phyloP scores from a whole-genome alignment of 2,888 invertebrate genomes.

The Hanleya hanleyi region DNA sequence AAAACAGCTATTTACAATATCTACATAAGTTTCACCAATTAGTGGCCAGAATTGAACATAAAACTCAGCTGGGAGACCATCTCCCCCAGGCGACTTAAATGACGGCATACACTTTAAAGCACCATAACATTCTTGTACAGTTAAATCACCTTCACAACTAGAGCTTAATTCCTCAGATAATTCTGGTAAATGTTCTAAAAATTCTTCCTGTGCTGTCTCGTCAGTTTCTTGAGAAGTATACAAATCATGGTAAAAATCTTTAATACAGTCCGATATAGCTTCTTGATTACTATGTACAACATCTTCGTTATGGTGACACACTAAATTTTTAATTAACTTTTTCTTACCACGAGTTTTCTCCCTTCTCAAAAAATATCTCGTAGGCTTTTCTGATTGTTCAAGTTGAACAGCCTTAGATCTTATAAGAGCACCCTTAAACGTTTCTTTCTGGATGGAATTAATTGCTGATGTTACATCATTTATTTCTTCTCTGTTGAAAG shows the following conservation, averaged over 20 bases:
- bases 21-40: background rate
- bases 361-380: background rate
- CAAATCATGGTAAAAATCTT: background rate
- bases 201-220: background rate
- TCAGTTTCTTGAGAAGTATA: background rate
- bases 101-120: background rate
- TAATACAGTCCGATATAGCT: background rate
- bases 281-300: background rate
- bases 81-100: background rate
- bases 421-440: background rate
- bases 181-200: background rate
- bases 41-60: background rate
- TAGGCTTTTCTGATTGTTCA: background rate
- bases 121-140: background rate
- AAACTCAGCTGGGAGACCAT: background rate
- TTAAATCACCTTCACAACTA: background rate
- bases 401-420: background rate
- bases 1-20: background rate
- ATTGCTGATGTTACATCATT: background rate
- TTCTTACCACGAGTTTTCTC: background rate
- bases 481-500: background rate
- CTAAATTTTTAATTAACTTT: background rate
- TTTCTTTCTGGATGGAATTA: background rate
- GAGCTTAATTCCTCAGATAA: background rate
- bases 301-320: background rate